Evolutionary conservation across 2,797 vertebrate genomes (phyloP).

Genomic region (Holocentrus rufus): DNA sequence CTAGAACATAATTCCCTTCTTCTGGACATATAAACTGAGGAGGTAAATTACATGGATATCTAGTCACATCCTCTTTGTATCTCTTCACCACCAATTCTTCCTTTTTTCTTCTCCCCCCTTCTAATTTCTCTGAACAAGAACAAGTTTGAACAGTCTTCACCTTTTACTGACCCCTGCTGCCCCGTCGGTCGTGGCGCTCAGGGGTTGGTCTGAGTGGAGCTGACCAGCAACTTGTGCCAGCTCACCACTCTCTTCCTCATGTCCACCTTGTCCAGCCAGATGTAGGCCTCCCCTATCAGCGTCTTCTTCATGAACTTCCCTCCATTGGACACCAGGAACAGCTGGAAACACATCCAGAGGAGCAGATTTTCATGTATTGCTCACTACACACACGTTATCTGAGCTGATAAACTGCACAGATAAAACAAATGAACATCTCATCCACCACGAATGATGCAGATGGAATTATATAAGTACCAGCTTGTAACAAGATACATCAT

Average conservation of each 20-base stretch:
- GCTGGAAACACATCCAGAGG: conserved; percentile 74
- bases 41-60: conserved; percentile 35
- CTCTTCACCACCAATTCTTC: neutral
- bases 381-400: conserved; percentile 1
- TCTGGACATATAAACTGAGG: conserved; percentile 36
- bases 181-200: conserved; percentile 54
- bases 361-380: neutral
- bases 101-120: conserved; percentile 1
- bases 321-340: conserved; percentile 96
- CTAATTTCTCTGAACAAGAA: conserved; percentile 9
- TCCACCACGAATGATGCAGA: too few species aligned
- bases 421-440: too few species aligned
- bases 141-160: conserved; percentile 30
- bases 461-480: too few species aligned
- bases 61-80: conserved; percentile 7
- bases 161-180: conserved; percentile 24
- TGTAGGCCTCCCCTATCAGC: conserved; percentile 96
- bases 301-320: conserved; percentile 99
- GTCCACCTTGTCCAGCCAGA: conserved; percentile 99
- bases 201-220: conserved; percentile 89
- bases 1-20: conserved; percentile 46
- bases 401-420: too few species aligned
- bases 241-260: conserved; percentile 98
- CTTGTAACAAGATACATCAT: too few species aligned
- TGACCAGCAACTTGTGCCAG: conserved; percentile 97